Evolutionary conservation across 2,888 invertebrate genomes (phyloP).

Genomic region (Habrosyne pyritoides): DNA sequence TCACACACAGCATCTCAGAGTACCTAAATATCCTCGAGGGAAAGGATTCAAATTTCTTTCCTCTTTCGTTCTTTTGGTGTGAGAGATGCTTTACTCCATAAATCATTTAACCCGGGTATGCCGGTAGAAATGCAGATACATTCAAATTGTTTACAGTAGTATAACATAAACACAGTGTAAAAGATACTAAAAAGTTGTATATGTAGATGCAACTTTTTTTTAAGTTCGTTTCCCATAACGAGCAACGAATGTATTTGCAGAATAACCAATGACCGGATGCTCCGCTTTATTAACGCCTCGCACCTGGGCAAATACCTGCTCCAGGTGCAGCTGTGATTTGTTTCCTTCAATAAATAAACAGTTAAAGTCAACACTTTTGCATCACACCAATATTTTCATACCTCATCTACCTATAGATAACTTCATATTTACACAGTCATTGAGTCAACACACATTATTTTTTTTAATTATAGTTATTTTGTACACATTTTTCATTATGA

Average conservation of each 20-base stretch:
- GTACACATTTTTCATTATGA: neutral
- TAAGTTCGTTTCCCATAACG: too few species aligned
- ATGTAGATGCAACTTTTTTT: too few species aligned
- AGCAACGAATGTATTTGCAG: too few species aligned
- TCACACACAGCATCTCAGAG: conserved; percentile 11
- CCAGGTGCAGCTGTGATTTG: neutral
- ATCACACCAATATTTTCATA: neutral
- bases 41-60: too few species aligned
- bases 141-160: neutral
- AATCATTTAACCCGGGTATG: neutral
- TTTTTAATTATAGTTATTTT: too few species aligned
- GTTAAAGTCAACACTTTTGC: too few species aligned
- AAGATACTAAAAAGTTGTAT: too few species aligned
- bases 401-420: neutral
- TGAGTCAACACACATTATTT: neutral
- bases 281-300: neutral
- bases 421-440: neutral
- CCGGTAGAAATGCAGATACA: neutral
- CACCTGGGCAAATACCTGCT: neutral
- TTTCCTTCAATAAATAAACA: too few species aligned
- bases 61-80: too few species aligned
- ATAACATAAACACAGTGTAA: neutral
- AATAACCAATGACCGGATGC: neutral
- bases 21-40: too few species aligned
- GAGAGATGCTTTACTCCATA: neutral